These are phyloP conservation scores for Adelosebastes latens DNA, from an alignment of 2,797 vertebrate species.

Conservation along the genomic window DNA sequence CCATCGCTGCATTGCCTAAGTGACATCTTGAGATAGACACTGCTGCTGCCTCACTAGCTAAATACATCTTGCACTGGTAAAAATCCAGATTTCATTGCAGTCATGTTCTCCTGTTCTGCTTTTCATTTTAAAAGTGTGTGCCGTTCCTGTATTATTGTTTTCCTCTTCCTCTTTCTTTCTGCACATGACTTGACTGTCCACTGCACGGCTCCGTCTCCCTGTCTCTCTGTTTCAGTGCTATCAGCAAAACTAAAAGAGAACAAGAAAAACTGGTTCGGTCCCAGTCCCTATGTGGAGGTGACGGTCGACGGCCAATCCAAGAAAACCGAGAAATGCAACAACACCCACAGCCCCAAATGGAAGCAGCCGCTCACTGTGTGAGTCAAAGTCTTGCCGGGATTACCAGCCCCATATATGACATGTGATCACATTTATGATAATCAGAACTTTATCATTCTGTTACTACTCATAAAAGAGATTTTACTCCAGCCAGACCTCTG, in stretches of 20 bases:
- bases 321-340: conserved; percentile 98
- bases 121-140: background rate
- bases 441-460: background rate
- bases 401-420: background rate
- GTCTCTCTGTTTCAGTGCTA: conserved; percentile 85
- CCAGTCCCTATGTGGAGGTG: conserved; percentile 98
- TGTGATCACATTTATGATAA: background rate
- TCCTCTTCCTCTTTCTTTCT: background rate
- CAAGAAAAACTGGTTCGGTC: conserved; percentile 99
- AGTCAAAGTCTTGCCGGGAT: conserved; percentile 64
- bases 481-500: background rate
- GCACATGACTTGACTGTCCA: background rate
- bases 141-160: background rate
- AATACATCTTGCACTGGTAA: background rate
- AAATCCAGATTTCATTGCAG: background rate
- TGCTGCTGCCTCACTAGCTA: background rate
- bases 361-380: conserved; percentile 98
- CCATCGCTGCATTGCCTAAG: background rate
- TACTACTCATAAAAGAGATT: background rate
- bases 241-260: conserved; percentile 98
- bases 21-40: background rate
- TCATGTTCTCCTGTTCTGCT: background rate
- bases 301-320: conserved; percentile 96
- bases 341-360: conserved; percentile 98
- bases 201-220: background rate